Evolutionary conservation across 2,113 vertebrate genomes (phyloP).

Genomic region (Asarcornis scutulata): DNA sequence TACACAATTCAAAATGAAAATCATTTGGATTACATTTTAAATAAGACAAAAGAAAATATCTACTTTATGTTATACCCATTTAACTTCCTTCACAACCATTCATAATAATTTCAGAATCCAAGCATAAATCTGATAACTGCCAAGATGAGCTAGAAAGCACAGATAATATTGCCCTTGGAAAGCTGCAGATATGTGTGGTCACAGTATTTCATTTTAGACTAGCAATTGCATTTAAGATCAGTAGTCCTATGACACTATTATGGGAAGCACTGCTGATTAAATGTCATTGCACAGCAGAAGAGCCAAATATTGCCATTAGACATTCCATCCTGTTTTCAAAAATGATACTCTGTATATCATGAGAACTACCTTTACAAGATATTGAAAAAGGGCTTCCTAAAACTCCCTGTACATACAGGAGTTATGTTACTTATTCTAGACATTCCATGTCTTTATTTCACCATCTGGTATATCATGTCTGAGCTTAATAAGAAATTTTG

Average conservation of each 20-base stretch:
- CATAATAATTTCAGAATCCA: background rate
- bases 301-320: constrained; percentile 41
- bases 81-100: background rate
- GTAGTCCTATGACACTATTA: constrained; percentile 14
- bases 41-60: background rate
- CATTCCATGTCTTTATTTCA: constrained; percentile 44
- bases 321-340: constrained; percentile 10
- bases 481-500: constrained; percentile 46
- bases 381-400: constrained; percentile 17
- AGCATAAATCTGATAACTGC: background rate
- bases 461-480: constrained; percentile 27
- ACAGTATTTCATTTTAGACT: background rate
- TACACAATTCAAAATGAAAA: background rate
- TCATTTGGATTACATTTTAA: background rate
- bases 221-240: constrained; percentile 36
- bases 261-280: constrained; percentile 45
- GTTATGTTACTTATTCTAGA: constrained; percentile 35
- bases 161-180: background rate
- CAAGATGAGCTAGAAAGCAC: background rate
- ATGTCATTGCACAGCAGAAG: constrained; percentile 53
- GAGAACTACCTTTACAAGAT: constrained; percentile 30
- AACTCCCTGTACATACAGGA: background rate
- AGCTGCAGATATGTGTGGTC: background rate
- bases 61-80: background rate
- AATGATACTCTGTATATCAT: background rate